Evolutionary conservation across 2,113 vertebrate species (phyloP).

Genomic region (Cephalopterus ornatus): DNA sequence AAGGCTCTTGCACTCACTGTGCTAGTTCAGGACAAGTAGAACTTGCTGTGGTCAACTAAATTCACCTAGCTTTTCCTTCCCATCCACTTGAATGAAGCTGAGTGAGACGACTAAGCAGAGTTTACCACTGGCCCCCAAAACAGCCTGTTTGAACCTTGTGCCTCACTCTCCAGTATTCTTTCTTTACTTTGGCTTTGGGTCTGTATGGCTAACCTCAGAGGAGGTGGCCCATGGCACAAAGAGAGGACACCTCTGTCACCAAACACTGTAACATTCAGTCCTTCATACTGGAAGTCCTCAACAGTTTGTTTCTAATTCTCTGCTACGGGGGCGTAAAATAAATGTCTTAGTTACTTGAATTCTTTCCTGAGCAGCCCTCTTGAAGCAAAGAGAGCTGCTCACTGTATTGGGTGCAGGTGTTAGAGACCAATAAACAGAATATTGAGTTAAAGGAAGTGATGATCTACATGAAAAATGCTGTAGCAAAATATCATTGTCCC

Average conservation of each 20-base stretch:
- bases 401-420: not conserved
- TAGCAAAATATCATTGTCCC: not conserved
- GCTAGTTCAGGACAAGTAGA: not conserved
- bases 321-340: not conserved
- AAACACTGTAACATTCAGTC: not conserved
- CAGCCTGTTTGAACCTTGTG: not conserved
- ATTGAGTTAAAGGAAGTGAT: not conserved
- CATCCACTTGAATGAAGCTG: not conserved
- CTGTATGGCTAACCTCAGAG: not conserved
- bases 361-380: not conserved
- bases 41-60: not conserved
- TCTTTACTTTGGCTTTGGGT: not conserved
- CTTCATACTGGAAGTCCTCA: not conserved
- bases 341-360: not conserved
- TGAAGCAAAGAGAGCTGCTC: not conserved
- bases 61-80: not conserved
- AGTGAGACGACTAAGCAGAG: not conserved
- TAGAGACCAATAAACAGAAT: not conserved
- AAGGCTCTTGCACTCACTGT: not conserved
- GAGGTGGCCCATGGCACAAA: not conserved
- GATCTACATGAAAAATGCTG: not conserved
- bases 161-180: not conserved
- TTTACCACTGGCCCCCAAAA: not conserved
- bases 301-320: not conserved
- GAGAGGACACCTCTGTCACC: not conserved